phyloP scores from a whole-genome alignment of 1,140 invertebrate species.

The Platorchestia sp. region DNA sequence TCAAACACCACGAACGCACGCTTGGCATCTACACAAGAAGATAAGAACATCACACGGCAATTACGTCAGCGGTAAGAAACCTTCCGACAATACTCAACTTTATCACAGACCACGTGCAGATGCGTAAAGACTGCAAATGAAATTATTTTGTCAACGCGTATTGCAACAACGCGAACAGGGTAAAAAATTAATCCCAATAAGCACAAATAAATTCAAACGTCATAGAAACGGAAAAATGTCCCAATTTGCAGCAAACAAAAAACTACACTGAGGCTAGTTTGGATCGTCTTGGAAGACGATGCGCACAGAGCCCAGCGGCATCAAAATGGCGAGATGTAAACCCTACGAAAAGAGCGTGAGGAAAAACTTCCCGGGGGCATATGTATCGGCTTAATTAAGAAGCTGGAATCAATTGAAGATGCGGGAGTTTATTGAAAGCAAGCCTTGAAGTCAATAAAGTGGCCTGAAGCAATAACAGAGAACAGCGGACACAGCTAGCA shows the following conservation, averaged over 20 bases:
- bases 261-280: neutral
- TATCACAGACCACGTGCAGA: neutral
- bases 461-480: conserved; percentile 38
- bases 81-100: neutral
- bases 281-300: neutral
- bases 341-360: neutral
- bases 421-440: conserved; percentile 24
- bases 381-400: conserved; percentile 40
- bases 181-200: neutral
- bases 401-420: conserved; percentile 27
- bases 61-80: neutral
- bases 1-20: neutral
- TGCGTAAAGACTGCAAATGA: neutral
- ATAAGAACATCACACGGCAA: neutral
- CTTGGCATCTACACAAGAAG: neutral
- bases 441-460: conserved; percentile 21
- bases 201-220: neutral
- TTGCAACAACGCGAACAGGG: neutral
- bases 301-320: neutral
- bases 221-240: neutral
- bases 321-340: neutral
- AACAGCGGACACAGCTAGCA: neutral
- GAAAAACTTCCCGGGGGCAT: neutral
- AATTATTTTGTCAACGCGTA: neutral
- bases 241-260: neutral